Evolutionary conservation across 2,113 vertebrate species (phyloP).

Genomic region (Antechinus stuartii): DNA sequence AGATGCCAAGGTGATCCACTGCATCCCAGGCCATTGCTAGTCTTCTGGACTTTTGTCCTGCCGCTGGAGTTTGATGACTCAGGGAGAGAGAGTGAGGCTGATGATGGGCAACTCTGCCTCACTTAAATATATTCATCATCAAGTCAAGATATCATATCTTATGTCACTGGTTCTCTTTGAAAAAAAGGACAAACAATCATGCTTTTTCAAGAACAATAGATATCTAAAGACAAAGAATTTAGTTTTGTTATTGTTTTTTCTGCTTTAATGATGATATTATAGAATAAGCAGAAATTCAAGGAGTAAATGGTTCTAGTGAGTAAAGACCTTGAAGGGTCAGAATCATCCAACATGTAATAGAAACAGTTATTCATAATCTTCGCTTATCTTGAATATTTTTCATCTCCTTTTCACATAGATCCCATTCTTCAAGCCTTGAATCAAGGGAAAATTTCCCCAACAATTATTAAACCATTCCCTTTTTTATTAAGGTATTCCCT

Average conservation of each 20-base stretch:
- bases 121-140: background rate
- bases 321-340: background rate
- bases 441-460: background rate
- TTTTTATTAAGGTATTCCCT: background rate
- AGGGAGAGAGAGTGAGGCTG: background rate
- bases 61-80: conserved; percentile 1
- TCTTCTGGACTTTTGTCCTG: conserved; percentile 8
- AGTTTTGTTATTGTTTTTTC: background rate
- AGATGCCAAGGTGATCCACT: background rate
- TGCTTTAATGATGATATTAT: background rate
- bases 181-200: background rate
- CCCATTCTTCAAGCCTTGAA: background rate
- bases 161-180: background rate
- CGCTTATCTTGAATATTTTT: background rate
- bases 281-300: background rate
- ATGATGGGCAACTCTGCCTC: background rate
- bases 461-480: background rate
- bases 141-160: background rate
- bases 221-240: background rate
- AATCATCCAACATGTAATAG: background rate
- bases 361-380: background rate
- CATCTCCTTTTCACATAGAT: background rate
- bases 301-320: background rate
- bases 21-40: background rate
- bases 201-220: background rate